Percentiles rank a stretch among this genome's conserved stretches.
Evolutionary conservation across 2,113 vertebrate genomes (phyloP).

Genomic region (Sardina pilchardus): DNA sequence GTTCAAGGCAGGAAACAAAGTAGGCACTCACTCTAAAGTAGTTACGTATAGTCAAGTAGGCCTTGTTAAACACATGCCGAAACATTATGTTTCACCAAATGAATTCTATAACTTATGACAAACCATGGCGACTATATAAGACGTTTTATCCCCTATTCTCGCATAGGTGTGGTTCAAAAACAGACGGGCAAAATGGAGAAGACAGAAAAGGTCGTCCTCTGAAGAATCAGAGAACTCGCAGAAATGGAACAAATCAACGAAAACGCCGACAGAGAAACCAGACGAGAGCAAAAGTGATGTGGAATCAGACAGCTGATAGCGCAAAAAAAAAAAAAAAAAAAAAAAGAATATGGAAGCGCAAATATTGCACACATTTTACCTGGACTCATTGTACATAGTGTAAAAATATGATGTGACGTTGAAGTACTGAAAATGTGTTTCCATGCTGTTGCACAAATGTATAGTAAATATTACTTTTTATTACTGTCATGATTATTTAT

Average conservation of each 20-base stretch:
- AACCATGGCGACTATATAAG: not conserved
- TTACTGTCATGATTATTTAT: constrained; percentile 74
- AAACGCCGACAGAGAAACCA: constrained; percentile 82
- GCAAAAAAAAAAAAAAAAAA: constrained; percentile 31
- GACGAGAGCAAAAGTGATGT: constrained; percentile 88
- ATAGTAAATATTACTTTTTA: constrained; percentile 68
- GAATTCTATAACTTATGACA: not conserved
- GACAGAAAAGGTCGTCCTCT: constrained; percentile 94
- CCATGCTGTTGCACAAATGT: constrained; percentile 83
- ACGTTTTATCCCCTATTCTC: constrained; percentile 38
- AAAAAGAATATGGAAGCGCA: constrained; percentile 68
- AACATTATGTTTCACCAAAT: constrained; percentile 2
- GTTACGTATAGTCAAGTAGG: not conserved
- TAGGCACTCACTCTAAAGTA: not conserved
- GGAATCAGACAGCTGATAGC: constrained; percentile 95
- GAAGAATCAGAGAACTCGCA: constrained; percentile 93
- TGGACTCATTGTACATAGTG: constrained; percentile 81
- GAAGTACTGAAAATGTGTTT: constrained; percentile 75
- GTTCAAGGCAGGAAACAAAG: not conserved
- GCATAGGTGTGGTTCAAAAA: constrained; percentile 98
- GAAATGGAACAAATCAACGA: constrained; percentile 89
- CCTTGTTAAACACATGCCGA: not conserved
- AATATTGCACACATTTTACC: constrained; percentile 79
- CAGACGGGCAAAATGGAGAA: constrained; percentile 95
- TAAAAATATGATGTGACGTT: constrained; percentile 63